phyloP scores from a whole-genome alignment of 2,888 invertebrate genomes.

The Dioctria linearis region DNA sequence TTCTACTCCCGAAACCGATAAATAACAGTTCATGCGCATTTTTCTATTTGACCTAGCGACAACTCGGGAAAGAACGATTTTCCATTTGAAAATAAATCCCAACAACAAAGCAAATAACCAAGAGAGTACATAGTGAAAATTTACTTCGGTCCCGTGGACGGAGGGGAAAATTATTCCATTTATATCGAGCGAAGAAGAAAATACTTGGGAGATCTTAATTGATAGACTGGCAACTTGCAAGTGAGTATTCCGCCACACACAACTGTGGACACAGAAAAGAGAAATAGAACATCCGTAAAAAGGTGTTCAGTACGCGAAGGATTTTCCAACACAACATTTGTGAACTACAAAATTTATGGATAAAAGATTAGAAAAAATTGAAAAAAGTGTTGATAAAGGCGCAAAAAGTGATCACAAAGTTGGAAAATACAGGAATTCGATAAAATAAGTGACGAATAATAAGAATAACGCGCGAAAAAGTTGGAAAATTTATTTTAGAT shows the following conservation, averaged over 20 bases:
- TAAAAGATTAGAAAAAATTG: constrained; percentile 52
- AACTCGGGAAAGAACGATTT: constrained; percentile 53
- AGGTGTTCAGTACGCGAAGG: constrained; percentile 62
- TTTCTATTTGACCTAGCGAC: constrained; percentile 23
- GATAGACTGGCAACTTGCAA: background rate
- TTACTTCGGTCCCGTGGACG: background rate
- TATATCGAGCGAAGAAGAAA: constrained; percentile 51
- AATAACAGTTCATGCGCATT: constrained; percentile 17
- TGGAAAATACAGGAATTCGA: constrained; percentile 29
- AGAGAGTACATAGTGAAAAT: constrained; percentile 24
- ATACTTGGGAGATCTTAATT: constrained; percentile 16
- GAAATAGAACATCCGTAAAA: constrained; percentile 59
- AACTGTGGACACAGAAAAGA: constrained; percentile 53
- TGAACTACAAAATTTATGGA: constrained; percentile 55
- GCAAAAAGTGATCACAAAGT: constrained; percentile 52
- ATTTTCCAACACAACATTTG: constrained; percentile 61
- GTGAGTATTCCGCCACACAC: constrained; percentile 26
- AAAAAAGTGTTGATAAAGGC: constrained; percentile 51
- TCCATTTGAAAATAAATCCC: constrained; percentile 30
- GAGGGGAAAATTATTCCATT: constrained; percentile 34
- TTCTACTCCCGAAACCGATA: constrained; percentile 1
- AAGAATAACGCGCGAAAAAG: constrained; percentile 33
- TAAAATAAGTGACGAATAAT: constrained; percentile 20
- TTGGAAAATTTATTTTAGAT: constrained; percentile 35
- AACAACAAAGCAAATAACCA: constrained; percentile 11